Evolutionary conservation across 2,888 invertebrate species (phyloP), one percentile per base, ranked within the genome.

Genomic region (Pseudanteris insignis): DNA sequence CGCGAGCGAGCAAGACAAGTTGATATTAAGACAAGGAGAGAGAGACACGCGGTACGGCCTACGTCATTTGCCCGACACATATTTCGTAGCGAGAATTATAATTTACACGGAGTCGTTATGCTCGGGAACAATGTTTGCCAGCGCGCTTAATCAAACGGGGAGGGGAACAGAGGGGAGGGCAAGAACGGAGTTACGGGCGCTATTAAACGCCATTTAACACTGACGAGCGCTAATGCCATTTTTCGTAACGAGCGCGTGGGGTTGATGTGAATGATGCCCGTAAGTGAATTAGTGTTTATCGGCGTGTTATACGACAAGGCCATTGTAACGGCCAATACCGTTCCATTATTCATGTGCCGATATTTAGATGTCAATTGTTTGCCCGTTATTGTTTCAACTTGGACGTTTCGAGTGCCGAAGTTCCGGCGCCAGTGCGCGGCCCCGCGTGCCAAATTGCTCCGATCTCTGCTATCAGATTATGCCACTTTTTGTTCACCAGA

Each of bases 131-230:
- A 58, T 58, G 58, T 58, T 58, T 50, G 58, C 58, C 12, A 29
- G 58, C 50, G 43, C 58, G 58, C 44, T 58, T 58, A 58, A 58
- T 58, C 58, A 58, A 58, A 58, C 38, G 38, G 30, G 30, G 8
- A 9, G 30, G 12, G 11, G 11, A 30, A 11, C 11, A 10, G 24
- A 12, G 33, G 10, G 28, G 25, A 41, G 25, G 12, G 38, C 13
- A 30, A 11, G 30, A 33, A 58, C 18, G 6, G 18, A 58, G 44
- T 57, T 57, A 57, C 48, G 48, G 48, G 18, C 44, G 15, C 48
- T 44, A 58, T 58, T 58, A 58, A 58, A 58, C 50, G 50, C 58
- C 50, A 58, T 50, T 58, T 58, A 58, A 44, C 58, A 59, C 51
- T 51, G 58, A 59, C 46, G 51, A 57, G 44, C 58, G 50, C 58